Conservation (phyloP, 1,140 invertebrate genomes). For the Manduca sexta region DNA sequence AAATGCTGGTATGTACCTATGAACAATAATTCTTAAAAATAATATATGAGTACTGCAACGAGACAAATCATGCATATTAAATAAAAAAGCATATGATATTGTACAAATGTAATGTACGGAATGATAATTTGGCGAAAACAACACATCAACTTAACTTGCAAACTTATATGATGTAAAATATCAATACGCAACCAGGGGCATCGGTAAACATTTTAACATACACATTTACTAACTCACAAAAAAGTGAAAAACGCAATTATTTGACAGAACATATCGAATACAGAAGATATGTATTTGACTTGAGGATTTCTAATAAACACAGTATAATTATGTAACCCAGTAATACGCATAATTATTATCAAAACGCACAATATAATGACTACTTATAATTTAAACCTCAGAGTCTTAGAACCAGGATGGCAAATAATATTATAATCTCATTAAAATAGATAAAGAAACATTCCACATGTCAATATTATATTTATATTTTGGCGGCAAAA, state of each 20-base stretch:
- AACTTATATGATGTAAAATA: not conserved
- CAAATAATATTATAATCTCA: too few species aligned
- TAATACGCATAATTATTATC: constrained; percentile 4
- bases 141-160: constrained; percentile 1
- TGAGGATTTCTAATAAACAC: too few species aligned
- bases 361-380: constrained; percentile 1
- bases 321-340: too few species aligned
- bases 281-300: too few species aligned
- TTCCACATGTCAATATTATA: too few species aligned
- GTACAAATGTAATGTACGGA: constrained; percentile 26
- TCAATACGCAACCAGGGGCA: not conserved
- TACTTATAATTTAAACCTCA: not conserved
- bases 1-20: constrained; percentile 56
- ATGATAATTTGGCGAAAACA: constrained; percentile 17
- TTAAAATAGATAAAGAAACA: too few species aligned
- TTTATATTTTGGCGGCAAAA: not conserved
- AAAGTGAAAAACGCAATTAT: too few species aligned
- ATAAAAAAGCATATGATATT: constrained; percentile 29
- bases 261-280: too few species aligned
- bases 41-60: constrained; percentile 52
- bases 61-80: constrained; percentile 36
- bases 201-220: not conserved
- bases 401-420: not conserved
- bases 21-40: constrained; percentile 62
- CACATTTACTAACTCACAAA: too few species aligned